Evolutionary conservation across 2,888 invertebrate genomes (phyloP), one percentile per base, ranked within the genome.

Genomic region (Clostera curtula): DNA sequence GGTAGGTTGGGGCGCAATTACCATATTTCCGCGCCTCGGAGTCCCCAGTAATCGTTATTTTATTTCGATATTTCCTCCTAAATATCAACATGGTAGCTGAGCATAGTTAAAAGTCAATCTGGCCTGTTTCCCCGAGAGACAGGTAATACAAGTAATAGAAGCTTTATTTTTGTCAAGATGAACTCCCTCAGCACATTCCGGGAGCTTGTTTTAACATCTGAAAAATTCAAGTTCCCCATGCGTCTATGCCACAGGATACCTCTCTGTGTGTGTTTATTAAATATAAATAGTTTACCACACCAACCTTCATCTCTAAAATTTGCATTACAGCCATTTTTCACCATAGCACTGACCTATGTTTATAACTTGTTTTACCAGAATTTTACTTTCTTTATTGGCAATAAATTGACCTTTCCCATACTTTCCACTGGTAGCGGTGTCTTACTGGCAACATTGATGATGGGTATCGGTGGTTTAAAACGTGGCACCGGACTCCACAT

Each of bases 151-250:
- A 3, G 19, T 9, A 9, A 19, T 7, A 9, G 8, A 3, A 9
- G 5, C 10, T 19, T 19, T 19, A 9, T 4, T 19, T 3, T 10
- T 19, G 2, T 9, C 9, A 3, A 9, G 3, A 2, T 19, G 9
- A 2, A 19, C 19, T 19, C 19, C 19, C 8, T 19, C 19, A 9
- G 10, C 10, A 10, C 9, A 8, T 2, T 3, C 10, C 6, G 19
- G 19, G 3, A 19, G 6, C 10, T 19, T 19, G 6, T 19, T 19
- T n/a, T n/a, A 3, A 19, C 23, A 23, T 23, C 23, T 21, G 23
- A 12, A 23, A 23, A 23, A 12, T 23, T 23, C 23, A 23, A 12
- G 7, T 23, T 12, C 13, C 23, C 23, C 23, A 23, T 23, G 6
- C 11, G 12, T 4, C 21, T 4, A 21, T 21, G 21, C 10, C 21